Conservation (phyloP, 2,888 invertebrate genomes). For the Linhomoeus sp. region DNA sequence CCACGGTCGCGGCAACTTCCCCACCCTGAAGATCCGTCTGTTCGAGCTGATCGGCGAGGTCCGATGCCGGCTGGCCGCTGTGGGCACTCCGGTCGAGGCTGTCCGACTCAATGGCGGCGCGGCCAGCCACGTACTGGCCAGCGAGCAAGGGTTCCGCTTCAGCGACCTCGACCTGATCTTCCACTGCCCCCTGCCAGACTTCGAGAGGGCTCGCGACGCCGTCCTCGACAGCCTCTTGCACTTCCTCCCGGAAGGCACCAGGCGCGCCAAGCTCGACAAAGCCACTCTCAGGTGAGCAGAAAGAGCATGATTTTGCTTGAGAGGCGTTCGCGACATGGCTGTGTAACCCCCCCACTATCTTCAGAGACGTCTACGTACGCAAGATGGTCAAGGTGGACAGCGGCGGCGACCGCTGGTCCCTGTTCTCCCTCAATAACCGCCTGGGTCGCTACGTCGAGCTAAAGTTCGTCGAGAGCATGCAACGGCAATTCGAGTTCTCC, state of each 20-base stretch:
- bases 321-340: too few species aligned
- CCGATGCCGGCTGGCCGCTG: slow-evolving; percentile 53
- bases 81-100: slow-evolving; percentile 45
- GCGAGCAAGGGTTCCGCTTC: slow-evolving; percentile 52
- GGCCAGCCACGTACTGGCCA: slow-evolving; percentile 78
- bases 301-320: too few species aligned
- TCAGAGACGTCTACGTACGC: slow-evolving; percentile 56
- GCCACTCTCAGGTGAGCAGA: too few species aligned
- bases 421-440: slow-evolving; percentile 88
- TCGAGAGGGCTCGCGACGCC: slow-evolving; percentile 70
- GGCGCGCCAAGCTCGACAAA: slow-evolving; percentile 69
- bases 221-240: slow-evolving; percentile 77
- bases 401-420: slow-evolving; percentile 77
- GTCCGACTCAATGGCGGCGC: slow-evolving; percentile 92
- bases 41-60: slow-evolving; percentile 82
- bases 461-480: slow-evolving; percentile 96
- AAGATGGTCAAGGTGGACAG: slow-evolving; percentile 86
- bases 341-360: too few species aligned
- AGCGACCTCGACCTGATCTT: slow-evolving; percentile 98
- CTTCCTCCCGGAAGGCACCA: slow-evolving; percentile 49
- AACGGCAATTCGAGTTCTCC: slow-evolving; percentile 94
- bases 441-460: slow-evolving; percentile 87
- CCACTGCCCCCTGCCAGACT: slow-evolving; percentile 77
- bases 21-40: slow-evolving; percentile 72
- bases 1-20: slow-evolving; percentile 41